A percentile compares a stretch with the other conserved stretches of the same genome.
Conservation (phyloP, 92 coral and sea anemone genomes). For the Chrysogorgia sp. region DNA sequence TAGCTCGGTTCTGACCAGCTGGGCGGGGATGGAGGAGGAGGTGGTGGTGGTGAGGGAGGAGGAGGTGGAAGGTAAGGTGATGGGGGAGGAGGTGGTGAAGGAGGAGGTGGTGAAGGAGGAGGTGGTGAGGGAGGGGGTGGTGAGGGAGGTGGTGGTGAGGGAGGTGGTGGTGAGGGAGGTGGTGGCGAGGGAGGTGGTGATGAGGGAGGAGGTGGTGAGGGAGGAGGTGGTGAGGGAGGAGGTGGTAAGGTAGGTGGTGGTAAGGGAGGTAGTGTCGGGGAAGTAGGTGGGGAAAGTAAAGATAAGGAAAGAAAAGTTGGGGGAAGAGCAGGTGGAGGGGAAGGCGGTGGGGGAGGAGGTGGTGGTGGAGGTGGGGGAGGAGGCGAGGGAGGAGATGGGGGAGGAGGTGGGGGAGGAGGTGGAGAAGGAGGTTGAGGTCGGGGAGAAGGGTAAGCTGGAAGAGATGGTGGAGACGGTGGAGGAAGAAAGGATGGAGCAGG, state of each 20-base stretch:
- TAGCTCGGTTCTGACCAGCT: background rate
- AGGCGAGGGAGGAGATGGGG: background rate
- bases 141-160: background rate
- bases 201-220: background rate
- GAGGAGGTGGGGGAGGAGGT: background rate
- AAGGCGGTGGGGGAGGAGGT: background rate
- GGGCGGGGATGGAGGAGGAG: background rate
- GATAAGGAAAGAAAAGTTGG: background rate
- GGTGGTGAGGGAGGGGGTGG: background rate
- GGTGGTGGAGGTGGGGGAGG: background rate
- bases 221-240: too few species aligned
- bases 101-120: background rate
- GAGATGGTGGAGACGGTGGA: constrained; percentile 5
- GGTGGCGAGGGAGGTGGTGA: background rate
- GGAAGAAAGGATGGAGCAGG: background rate
- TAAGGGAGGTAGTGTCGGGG: background rate
- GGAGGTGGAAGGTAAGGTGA: background rate
- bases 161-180: background rate
- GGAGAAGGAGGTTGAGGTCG: background rate
- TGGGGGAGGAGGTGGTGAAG: background rate
- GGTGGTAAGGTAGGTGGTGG: background rate
- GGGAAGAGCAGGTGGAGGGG: background rate
- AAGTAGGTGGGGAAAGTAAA: background rate
- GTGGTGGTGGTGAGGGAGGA: background rate
- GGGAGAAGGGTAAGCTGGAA: background rate